Evolutionary conservation across 1,140 invertebrate species (phyloP).

Genomic region (Drosophila willistoni): DNA sequence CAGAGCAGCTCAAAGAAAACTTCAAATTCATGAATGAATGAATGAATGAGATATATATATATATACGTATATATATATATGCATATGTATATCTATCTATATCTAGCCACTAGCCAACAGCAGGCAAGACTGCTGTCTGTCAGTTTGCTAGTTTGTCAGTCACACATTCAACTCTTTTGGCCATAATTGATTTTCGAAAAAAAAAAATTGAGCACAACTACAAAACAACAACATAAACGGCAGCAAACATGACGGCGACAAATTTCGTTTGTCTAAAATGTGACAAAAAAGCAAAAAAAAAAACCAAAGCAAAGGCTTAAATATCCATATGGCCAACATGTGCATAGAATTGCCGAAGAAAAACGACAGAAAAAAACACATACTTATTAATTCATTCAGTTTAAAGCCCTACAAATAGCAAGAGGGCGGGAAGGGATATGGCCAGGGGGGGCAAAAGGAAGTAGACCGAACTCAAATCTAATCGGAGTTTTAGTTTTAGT

Average conservation of each 20-base stretch:
- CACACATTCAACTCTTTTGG: constrained; percentile 26
- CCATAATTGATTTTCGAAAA: constrained; percentile 75
- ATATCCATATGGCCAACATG: constrained; percentile 51
- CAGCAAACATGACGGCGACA: constrained; percentile 72
- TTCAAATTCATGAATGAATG: constrained; percentile 71
- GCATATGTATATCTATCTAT: not conserved
- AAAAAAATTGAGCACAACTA: constrained; percentile 24
- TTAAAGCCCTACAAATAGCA: constrained; percentile 6
- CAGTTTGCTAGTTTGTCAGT: constrained; percentile 34
- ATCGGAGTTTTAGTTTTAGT: too few species aligned
- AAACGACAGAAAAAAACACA: not conserved
- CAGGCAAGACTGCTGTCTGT: constrained; percentile 32
- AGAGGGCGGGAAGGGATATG: not conserved
- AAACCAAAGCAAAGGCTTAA: constrained; percentile 39
- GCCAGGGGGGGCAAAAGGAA: not conserved
- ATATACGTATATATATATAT: not conserved
- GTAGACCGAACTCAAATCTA: constrained; percentile 30
- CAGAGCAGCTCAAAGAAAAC: constrained; percentile 37
- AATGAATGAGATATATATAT: constrained; percentile 19
- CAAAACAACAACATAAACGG: constrained; percentile 8
- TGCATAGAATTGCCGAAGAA: constrained; percentile 43
- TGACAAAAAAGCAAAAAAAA: constrained; percentile 36
- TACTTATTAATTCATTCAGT: constrained; percentile 50
- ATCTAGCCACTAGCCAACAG: constrained; percentile 20
- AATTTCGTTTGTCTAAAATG: constrained; percentile 65